These are phyloP conservation scores for Climacteris rufus DNA, from an alignment of 2,113 vertebrate species.

Conservation along the genomic window DNA sequence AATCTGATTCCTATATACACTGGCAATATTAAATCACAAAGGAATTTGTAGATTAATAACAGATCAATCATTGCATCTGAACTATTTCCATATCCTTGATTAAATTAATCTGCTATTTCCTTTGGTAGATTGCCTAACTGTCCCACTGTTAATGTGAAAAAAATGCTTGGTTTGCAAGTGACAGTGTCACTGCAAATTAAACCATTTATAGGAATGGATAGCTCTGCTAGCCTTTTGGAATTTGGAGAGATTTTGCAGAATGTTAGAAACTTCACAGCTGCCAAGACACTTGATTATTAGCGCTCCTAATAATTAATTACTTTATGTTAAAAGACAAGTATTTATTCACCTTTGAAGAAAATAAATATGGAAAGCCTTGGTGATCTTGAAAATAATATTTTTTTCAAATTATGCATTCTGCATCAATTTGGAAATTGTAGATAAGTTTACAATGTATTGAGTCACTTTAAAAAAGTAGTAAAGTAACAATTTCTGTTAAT, in stretches of 20 bases:
- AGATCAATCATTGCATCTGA: background rate
- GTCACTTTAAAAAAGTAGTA: background rate
- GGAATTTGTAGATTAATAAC: background rate
- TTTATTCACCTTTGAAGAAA: background rate
- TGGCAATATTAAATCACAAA: background rate
- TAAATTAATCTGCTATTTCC: background rate
- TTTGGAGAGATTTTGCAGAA: background rate
- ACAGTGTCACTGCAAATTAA: background rate
- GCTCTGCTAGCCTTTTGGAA: background rate
- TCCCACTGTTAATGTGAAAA: background rate
- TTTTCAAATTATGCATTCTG: background rate
- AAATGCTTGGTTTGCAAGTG: background rate
- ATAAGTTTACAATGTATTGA: background rate
- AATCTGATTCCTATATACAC: background rate
- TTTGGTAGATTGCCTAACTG: background rate
- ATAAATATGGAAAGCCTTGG: background rate
- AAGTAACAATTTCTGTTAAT: background rate
- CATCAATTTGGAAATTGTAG: background rate
- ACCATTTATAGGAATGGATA: background rate
- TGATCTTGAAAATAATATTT: background rate
- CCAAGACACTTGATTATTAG: background rate
- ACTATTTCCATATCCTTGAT: background rate
- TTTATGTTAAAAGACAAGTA: background rate
- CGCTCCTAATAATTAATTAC: background rate
- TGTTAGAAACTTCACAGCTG: background rate